Evolutionary conservation across 2,113 vertebrate genomes (phyloP), one percentile per base, ranked within the genome.

Genomic region (Amia ocellicauda): DNA sequence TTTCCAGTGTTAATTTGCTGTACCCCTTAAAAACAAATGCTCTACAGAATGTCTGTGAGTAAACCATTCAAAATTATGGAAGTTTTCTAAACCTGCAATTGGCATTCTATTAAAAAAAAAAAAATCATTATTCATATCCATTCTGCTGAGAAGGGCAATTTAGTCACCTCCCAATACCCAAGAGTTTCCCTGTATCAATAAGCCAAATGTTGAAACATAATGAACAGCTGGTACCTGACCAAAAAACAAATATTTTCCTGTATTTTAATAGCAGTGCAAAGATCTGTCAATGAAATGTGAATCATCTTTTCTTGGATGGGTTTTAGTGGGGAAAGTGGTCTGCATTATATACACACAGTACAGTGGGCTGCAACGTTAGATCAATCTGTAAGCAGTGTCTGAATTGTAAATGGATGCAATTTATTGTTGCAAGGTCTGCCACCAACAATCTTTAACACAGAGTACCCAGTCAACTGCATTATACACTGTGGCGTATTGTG

Each of bases 171-270:
- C 69, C 59, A 70, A 66, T 77, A 53, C 69, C 67, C 63, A 47
- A 10, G 68, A 64, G 64, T 67, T 72, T 51, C 60, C 31, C 67
- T 64, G 47, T 66, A 60, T 73, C 69, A 70, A 78, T 66, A 69
- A 77, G 61, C 66, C 68, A 74, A 78, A 78, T 77, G 68, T 71
- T 76, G 66, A 76, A 20, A 49, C 47, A 61, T 64, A 63, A 70
- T 77, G 67, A 63, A 70, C 62, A 62, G 24, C 71, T 72, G 55
- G 64, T 66, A 43, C 62, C 67, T 66, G 63, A 61, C 63, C 55
- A 69, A 60, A 66, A 60, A 73, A 73, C 36, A 66, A 69, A 66
- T 68, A 57, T 53, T 45, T 73, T 67, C 49, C 54, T 55, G 50
- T 57, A 57, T 74, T 78, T 72, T 75, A 71, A 76, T 23, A 47